Base-by-base conservation (phyloP, 23 tunicate species). In the Phallusia fumigata region DNA sequence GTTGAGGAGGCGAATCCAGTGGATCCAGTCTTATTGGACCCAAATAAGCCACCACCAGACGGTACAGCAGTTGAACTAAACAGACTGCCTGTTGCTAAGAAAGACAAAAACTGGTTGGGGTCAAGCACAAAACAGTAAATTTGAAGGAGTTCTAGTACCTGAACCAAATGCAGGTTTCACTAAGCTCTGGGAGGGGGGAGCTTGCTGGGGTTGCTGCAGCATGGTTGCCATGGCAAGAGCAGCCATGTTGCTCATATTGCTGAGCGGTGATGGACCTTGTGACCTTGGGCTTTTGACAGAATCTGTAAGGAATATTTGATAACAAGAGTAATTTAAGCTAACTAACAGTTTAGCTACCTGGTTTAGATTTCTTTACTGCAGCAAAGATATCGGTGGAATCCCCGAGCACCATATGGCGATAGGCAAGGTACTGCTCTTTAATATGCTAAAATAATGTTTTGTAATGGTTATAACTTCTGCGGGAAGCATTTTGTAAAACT, bases 221-320 rank as follows among this genome's bases (percentile, higher is more conserved):
- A 94, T 86, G 0, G 98, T 75, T 22, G 98, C 94, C 87, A 93
- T 84, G 22, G 98, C 98, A 12, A 94, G 81, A 11, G 98, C 94
- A 36, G 88, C 94, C 22, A 87, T 89, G 69, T 94, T 94, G 81
- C 93, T 94, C 31, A 94, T 81, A 34, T 94, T 92, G 80, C 82
- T 69, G 32, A 87, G 78, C 0, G 93, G 90, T 22, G 98, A 64
- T 31, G 83, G 76, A 0, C 89, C 89, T 35, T 81, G n/a, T 18
- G 74, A 72, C 33, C 65, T 64, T 28, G 77, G 33, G 13, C 28
- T 52, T 72, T 76, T 64, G 32, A 40, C 47, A 40, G 64, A 53
- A 31, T 18, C 65, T 78, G 44, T 0, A 30, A 6, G 8, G 69
- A 22, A 1, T 51, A 18, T 18, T 51, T 51, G 18, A 51, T 18